These are phyloP conservation scores for Sebastes vulpes DNA, from an alignment of 2,797 vertebrate species.

Conservation along the genomic window DNA sequence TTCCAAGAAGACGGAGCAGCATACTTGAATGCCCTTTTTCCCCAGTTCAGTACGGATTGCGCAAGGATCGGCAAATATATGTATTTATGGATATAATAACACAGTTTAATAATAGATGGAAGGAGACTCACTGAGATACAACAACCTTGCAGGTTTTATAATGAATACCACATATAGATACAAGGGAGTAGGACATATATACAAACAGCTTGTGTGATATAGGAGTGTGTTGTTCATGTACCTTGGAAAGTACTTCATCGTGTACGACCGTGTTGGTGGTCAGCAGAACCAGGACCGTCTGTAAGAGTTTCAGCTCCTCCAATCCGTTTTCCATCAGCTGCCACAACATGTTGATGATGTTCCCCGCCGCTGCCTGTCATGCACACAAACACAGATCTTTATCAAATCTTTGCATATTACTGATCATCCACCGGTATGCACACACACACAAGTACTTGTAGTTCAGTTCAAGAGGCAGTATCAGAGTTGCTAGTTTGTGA, in stretches of 20 bases:
- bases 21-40: no score
- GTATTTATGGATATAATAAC: no score
- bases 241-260: constrained; percentile 87
- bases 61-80: no score
- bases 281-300: constrained; percentile 97
- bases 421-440: not conserved
- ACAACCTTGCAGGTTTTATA: no score
- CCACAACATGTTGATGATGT: constrained; percentile 99
- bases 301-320: constrained; percentile 97
- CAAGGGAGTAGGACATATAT: no score
- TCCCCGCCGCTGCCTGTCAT: constrained; percentile 93
- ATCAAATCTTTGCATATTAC: not conserved
- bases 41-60: no score
- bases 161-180: no score
- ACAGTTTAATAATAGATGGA: no score
- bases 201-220: not conserved
- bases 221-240: constrained; percentile 12
- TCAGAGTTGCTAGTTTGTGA: not conserved
- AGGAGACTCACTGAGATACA: no score
- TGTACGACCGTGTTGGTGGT: constrained; percentile 99
- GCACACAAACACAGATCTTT: not conserved
- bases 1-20: no score
- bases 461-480: not conserved
- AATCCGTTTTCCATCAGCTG: constrained; percentile 99
- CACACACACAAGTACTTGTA: not conserved